Conservation (phyloP, 1,140 invertebrate genomes). For the Drosophila orosa region DNA sequence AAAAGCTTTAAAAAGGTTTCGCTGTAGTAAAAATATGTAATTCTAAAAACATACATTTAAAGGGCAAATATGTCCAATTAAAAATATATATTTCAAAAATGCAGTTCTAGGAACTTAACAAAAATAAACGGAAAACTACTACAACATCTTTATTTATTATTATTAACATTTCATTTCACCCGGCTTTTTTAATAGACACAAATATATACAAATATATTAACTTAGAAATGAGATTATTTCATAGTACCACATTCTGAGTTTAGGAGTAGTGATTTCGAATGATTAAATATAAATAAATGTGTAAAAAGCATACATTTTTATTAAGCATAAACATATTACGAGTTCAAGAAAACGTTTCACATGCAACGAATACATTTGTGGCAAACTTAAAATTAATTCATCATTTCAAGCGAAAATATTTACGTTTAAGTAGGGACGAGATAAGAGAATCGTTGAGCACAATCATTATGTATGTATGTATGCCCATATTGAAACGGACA, state of each 20-base stretch:
- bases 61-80: neutral
- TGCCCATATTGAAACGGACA: slow-evolving; percentile 60
- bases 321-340: slow-evolving; percentile 3
- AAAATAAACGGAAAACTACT: neutral
- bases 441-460: slow-evolving; percentile 72
- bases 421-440: slow-evolving; percentile 13
- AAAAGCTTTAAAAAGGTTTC: slow-evolving; percentile 73
- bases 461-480: slow-evolving; percentile 62
- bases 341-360: slow-evolving; percentile 33
- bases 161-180: neutral
- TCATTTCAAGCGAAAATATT: slow-evolving; percentile 4
- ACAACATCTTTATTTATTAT: neutral
- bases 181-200: neutral
- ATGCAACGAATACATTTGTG: slow-evolving; percentile 30
- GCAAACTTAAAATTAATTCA: slow-evolving; percentile 14
- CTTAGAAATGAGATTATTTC: slow-evolving; percentile 5
- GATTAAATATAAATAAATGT: slow-evolving; percentile 13
- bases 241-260: slow-evolving; percentile 21
- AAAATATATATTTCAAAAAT: slow-evolving; percentile 13
- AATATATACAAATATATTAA: slow-evolving; percentile 1
- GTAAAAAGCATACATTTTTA: slow-evolving; percentile 3
- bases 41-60: neutral
- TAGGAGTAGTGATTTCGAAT: slow-evolving; percentile 3
- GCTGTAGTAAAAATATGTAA: slow-evolving; percentile 49
- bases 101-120: neutral